Percentiles rank a stretch among this genome's conserved stretches.
These are phyloP conservation scores for Gymnocypris eckloni DNA, from an alignment of 2,797 vertebrate genomes.

Conservation along the genomic window DNA sequence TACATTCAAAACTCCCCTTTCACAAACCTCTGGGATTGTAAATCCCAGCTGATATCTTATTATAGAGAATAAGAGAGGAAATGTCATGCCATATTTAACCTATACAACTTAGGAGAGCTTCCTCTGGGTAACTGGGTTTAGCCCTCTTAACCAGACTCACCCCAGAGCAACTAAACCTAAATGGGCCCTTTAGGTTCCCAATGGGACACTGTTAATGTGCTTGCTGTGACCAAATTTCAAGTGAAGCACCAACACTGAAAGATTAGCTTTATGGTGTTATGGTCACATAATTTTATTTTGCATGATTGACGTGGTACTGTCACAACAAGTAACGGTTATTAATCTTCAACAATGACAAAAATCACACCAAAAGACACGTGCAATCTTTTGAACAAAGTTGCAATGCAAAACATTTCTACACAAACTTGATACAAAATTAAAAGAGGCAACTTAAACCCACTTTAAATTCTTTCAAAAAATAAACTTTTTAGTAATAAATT, in stretches of 20 bases:
- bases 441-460: background rate
- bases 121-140: conserved; percentile 46
- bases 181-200: conserved; percentile 4
- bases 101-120: conserved; percentile 25
- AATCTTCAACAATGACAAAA: background rate
- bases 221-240: background rate
- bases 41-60: conserved; percentile 32
- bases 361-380: background rate
- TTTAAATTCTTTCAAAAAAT: too few relatives aligned
- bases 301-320: background rate
- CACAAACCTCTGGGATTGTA: conserved; percentile 1
- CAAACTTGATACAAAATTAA: background rate
- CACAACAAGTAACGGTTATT: background rate
- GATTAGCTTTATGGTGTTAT: background rate
- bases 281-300: background rate
- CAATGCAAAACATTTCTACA: too few relatives aligned
- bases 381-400: background rate
- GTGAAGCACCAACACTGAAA: background rate
- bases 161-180: conserved; percentile 15
- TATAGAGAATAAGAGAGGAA: background rate
- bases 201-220: background rate
- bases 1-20: conserved; percentile 33
- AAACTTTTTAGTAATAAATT: too few relatives aligned
- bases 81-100: conserved; percentile 50
- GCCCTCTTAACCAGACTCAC: conserved; percentile 32